Evolutionary conservation across 2,113 vertebrate genomes (phyloP), one percentile per base, ranked within the genome.

Genomic region (Misgurnus anguillicaudatus): DNA sequence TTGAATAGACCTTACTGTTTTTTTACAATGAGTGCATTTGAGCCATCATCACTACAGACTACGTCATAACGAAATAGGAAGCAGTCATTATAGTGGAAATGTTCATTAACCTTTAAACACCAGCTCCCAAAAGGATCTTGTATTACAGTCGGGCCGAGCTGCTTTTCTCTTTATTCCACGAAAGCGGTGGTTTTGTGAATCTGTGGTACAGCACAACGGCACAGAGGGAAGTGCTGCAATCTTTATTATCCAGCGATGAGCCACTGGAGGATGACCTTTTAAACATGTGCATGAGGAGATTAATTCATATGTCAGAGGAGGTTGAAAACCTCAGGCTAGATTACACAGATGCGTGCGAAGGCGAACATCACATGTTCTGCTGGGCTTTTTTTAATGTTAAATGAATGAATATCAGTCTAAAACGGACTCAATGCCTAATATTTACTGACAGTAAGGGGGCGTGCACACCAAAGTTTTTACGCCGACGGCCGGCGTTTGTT

Each of bases 301-400:
- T 79, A 79, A 79, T 79, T 79, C 68, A 73, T 73, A 79, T 79
- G 78, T 79, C 68, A 79, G 38, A 58, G 58, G 55, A 64, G 45
- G 63, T 64, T 72, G 4, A 5, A 79, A 57, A 64, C 13, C 69
- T 9, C 48, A 31, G 61, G 24, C 47, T 53, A 42, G 60, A 73
- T 79, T 64, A 71, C 69, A 42, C 61, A 72, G 36, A 31, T 60
- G 24, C 14, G 19, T 70, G 67, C 64, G 47, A 79, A 53, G 36
- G 16, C 21, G 6, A 60, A 41, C 6, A 39, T 41, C 45, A 41
- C 78, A 62, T 21, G 42, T 63, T 62, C 21, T 63, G 65, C 24
- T 60, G 14, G 70, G 57, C 16, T 13, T 73, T 60, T 24, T 60
- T 24, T 53, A 17, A 53, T 38, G 24, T 38, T n/a, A 70, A 53